phyloP scores from a whole-genome alignment of 1,140 invertebrate genomes.

The Lucilia sericata region DNA sequence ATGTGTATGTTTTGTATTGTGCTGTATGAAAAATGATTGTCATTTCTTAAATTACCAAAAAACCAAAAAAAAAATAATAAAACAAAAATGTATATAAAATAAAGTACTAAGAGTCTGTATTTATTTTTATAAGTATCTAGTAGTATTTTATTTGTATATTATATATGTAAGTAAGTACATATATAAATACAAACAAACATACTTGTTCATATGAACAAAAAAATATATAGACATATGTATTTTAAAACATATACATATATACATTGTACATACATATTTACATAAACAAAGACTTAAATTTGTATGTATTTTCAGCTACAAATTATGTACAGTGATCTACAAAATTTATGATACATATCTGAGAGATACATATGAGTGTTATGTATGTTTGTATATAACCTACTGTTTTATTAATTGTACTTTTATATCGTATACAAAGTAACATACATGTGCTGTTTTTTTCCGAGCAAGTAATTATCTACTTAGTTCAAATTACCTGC shows the following conservation, averaged over 20 bases:
- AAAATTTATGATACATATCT: too few relatives aligned
- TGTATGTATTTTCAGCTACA: too few relatives aligned
- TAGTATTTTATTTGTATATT: not conserved
- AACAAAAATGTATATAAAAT: not conserved
- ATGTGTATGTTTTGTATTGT: not conserved
- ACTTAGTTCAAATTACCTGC: too few relatives aligned
- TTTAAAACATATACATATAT: not conserved
- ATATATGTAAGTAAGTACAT: not conserved
- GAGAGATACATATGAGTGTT: too few relatives aligned
- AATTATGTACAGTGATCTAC: too few relatives aligned
- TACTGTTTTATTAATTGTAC: too few relatives aligned
- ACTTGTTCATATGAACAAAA: not conserved
- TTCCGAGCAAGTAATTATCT: too few relatives aligned
- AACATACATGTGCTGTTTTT: too few relatives aligned
- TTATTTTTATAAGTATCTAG: not conserved
- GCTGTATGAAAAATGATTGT: conserved; percentile 40
- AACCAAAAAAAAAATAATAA: not conserved
- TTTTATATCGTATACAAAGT: too few relatives aligned
- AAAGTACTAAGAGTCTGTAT: not conserved
- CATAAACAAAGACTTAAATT: too few relatives aligned
- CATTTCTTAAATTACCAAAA: conserved; percentile 40
- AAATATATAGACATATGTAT: not conserved
- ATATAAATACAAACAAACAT: not conserved
- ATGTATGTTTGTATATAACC: too few relatives aligned
- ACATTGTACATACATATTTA: too few relatives aligned